A percentile compares a stretch with the other conserved stretches of the same genome.
phyloP scores from a whole-genome alignment of 2,113 vertebrate species.

The Bos javanicus region DNA sequence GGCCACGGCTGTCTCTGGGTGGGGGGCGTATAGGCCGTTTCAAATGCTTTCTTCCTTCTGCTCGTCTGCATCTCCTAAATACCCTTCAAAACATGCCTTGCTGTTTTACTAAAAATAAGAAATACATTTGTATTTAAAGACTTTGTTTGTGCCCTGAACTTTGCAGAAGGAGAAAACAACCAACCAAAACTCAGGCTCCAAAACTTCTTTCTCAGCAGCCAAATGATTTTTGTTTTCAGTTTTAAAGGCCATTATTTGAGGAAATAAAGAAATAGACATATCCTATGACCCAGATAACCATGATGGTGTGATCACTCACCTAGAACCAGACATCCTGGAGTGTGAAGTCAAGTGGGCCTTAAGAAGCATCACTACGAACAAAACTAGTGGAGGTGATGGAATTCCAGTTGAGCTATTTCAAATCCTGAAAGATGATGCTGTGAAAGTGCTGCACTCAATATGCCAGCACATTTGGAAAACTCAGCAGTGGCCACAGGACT shows the following conservation, averaged over 20 bases:
- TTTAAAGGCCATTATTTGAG: neutral
- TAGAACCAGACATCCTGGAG: neutral
- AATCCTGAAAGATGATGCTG: neutral
- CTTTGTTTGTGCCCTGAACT: neutral
- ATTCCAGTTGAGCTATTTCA: neutral
- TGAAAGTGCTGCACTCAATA: neutral
- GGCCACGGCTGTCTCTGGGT: neutral
- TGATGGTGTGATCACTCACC: neutral
- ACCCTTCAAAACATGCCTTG: neutral
- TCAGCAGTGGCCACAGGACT: neutral
- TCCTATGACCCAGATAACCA: neutral
- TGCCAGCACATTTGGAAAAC: neutral
- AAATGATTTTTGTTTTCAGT: neutral
- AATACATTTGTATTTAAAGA: neutral
- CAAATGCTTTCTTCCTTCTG: neutral
- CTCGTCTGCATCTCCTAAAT: neutral
- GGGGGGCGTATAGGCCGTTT: neutral
- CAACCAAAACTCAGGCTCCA: neutral
- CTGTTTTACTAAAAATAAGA: neutral
- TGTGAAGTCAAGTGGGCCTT: neutral
- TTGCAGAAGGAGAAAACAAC: neutral
- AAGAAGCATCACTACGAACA: neutral
- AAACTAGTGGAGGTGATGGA: neutral
- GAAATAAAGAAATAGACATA: neutral
- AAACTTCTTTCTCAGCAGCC: neutral